Base-by-base conservation (phyloP, 2,888 invertebrate species). In the Eristalis intricaria region DNA sequence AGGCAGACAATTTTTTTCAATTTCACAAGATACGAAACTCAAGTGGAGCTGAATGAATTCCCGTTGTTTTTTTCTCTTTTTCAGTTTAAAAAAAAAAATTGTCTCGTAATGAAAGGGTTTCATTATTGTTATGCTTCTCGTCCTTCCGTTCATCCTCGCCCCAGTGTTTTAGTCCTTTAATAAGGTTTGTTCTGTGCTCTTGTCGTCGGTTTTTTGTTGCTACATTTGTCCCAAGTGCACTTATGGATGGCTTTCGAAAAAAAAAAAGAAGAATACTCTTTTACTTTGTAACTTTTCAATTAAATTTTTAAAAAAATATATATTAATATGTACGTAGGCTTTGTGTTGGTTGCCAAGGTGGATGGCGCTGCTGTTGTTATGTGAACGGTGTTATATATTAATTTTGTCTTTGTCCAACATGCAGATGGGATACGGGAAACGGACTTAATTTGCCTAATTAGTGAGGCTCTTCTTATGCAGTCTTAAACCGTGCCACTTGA, bases 221-320 rank as follows among this genome's bases (percentile, higher is more conserved):
- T 73, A 81, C 68, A 77, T 83, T 78, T 86, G 78, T 83, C 86
- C 83, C 86, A 86, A 83, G 86, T 86, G 86, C 86, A 86, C 86
- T 86, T 86, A 86, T 64, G 70, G 35, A 79, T 70, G 78, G 86
- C 70, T 86, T 77, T 78, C 65, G 74, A 64, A 86, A 84, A 80
- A 75, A 79, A 58, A 73, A 60, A 23, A 26, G 13, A 58, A 73
- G 23, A 58, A 73, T 74, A 65, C 65, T 69, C 69, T 82, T 82
- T 76, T 64, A 61, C 74, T 83, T 70, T 70, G 83, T 75, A 78
- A 78, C 70, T 70, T 86, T 86, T 86, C 74, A 86, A 86, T 86
- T 86, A 78, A 83, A 82, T 86, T 86, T 74, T n/a, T n/a, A n/a
- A 60, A 74, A 78, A 74, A 74, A 64, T 61, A 70, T 19, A 73